Conservation (phyloP, 2,888 invertebrate genomes). For the Drosophila koepferae region DNA sequence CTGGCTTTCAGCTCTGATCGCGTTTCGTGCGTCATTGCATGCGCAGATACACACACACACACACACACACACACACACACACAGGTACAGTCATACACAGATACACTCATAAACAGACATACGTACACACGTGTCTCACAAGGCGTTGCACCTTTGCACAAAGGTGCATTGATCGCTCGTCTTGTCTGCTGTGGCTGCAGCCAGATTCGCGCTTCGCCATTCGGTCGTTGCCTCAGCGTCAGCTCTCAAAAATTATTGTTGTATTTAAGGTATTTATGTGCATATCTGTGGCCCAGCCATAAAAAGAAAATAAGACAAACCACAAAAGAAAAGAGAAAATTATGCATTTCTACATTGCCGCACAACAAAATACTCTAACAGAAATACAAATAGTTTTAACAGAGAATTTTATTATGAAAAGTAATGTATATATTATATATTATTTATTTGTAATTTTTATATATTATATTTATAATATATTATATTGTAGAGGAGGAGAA, state of each 20-base stretch:
- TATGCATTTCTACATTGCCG: not conserved
- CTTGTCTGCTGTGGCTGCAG: slow-evolving; percentile 31
- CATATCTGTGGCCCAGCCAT: slow-evolving; percentile 28
- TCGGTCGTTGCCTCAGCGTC: slow-evolving; percentile 52
- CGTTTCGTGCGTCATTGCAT: slow-evolving; percentile 79
- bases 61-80: no score
- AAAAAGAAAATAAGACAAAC: slow-evolving; percentile 14
- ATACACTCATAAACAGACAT: no score
- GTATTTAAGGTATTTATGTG: slow-evolving; percentile 50
- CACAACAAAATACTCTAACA: slow-evolving; percentile 10
- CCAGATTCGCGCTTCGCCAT: slow-evolving; percentile 11
- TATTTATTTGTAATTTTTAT: no score
- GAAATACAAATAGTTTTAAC: not conserved
- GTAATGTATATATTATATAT: no score
- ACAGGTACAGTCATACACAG: slow-evolving; percentile 4
- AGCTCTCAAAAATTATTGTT: slow-evolving; percentile 50
- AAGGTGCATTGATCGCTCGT: slow-evolving; percentile 79
- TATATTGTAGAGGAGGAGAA: no score
- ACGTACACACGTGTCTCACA: slow-evolving; percentile 37
- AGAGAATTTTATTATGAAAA: no score
- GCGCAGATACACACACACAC: slow-evolving; percentile 29
- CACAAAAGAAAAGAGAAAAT: slow-evolving; percentile 13
- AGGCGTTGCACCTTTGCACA: slow-evolving; percentile 76
- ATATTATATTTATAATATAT: no score
- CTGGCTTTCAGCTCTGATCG: slow-evolving; percentile 59